These are phyloP conservation scores for Desmophyllum pertusum DNA, from an alignment of 92 coral and sea anemone species.

Conservation along the genomic window DNA sequence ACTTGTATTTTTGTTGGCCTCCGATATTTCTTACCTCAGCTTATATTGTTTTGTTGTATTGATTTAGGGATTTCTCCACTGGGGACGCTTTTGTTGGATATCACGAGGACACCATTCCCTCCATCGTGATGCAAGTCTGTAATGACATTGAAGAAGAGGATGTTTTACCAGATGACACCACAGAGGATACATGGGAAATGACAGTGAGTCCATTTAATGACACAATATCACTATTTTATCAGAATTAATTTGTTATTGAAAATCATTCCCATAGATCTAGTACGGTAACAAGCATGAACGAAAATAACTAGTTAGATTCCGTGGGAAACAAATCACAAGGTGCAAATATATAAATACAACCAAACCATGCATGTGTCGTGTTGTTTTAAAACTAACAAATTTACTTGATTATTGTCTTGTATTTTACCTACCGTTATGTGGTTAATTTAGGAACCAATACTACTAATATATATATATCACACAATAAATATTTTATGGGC, in stretches of 20 bases:
- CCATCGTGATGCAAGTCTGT: slow-evolving; percentile 79
- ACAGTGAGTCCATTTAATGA: too few species aligned
- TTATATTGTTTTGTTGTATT: neutral
- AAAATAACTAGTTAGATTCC: neutral
- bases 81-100: slow-evolving; percentile 90
- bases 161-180: slow-evolving; percentile 18
- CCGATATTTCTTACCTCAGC: neutral
- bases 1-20: neutral
- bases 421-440: too few species aligned
- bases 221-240: too few species aligned
- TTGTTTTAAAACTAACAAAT: too few species aligned
- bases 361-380: neutral
- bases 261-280: too few species aligned
- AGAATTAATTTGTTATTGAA: too few species aligned
- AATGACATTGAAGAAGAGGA: slow-evolving; percentile 45
- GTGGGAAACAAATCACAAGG: too few species aligned
- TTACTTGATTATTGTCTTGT: too few species aligned
- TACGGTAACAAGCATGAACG: neutral
- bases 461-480: too few species aligned
- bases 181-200: slow-evolving; percentile 35
- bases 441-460: too few species aligned
- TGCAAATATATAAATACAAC: too few species aligned
- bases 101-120: slow-evolving; percentile 84
- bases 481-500: too few species aligned
- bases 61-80: slow-evolving; percentile 46